Evolutionary conservation across 1,140 invertebrate species (phyloP).

Genomic region (Drosophila seguyi): DNA sequence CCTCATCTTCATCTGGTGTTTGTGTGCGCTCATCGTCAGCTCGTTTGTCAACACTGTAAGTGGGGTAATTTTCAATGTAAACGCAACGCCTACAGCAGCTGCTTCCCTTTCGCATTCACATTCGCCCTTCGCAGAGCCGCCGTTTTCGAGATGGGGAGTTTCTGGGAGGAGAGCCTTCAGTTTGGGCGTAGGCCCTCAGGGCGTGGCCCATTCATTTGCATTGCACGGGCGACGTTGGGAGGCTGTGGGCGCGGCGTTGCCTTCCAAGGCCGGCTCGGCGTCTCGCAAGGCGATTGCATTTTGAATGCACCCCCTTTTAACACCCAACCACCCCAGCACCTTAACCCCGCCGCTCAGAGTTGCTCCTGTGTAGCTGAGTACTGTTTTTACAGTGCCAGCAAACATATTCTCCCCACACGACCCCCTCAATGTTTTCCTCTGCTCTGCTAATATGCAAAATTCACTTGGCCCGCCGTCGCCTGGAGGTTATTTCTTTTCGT

Average conservation of each 20-base stretch:
- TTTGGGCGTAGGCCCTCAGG: constrained; percentile 50
- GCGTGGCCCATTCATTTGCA: constrained; percentile 72
- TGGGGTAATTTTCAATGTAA: constrained; percentile 82
- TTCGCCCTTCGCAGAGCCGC: background rate
- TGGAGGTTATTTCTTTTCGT: constrained; percentile 40
- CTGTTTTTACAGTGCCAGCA: constrained; percentile 68
- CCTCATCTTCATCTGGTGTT: constrained; percentile 13
- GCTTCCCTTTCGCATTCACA: constrained; percentile 35
- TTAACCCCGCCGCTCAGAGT: constrained; percentile 4
- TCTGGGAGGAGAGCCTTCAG: constrained; percentile 34
- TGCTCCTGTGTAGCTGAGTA: constrained; percentile 50
- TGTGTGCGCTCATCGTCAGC: constrained; percentile 47
- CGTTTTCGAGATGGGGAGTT: background rate
- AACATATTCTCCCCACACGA: constrained; percentile 18
- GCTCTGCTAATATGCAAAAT: constrained; percentile 74
- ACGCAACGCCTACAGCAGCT: constrained; percentile 72
- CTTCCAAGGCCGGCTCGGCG: constrained; percentile 11
- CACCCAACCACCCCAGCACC: constrained; percentile 16
- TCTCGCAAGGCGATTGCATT: constrained; percentile 66
- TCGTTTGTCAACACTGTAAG: constrained; percentile 69
- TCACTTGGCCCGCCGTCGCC: constrained; percentile 56
- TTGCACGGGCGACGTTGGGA: constrained; percentile 30
- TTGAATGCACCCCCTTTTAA: constrained; percentile 55
- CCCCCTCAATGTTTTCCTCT: constrained; percentile 5
- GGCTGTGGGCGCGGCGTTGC: background rate